Conservation (phyloP, 1,140 invertebrate genomes). For the Caligus rogercresseyi region DNA sequence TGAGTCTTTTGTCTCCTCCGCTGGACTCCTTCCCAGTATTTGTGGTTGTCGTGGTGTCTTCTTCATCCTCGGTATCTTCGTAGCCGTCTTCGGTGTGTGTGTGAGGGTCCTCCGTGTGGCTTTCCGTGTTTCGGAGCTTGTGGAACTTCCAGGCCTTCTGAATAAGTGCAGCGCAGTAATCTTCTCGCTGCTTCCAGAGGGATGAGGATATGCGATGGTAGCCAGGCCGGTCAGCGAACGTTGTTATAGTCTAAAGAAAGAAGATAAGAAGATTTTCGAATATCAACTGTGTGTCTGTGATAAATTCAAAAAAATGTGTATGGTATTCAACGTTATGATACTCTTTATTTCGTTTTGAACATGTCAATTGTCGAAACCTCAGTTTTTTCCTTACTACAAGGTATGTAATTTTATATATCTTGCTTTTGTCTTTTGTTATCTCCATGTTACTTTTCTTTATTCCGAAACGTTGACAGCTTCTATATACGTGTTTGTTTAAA, state of each 20-base stretch:
- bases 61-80: neutral
- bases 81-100: constrained; percentile 1
- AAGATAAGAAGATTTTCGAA: neutral
- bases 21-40: neutral
- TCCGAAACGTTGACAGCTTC: too few species aligned
- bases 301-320: too few species aligned
- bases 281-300: too few species aligned
- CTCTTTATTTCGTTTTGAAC: too few species aligned
- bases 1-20: neutral
- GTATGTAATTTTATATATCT: too few species aligned
- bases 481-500: too few species aligned
- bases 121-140: constrained; percentile 16
- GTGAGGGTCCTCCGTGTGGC: constrained; percentile 14
- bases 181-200: constrained; percentile 76
- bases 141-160: constrained; percentile 58
- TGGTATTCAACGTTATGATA: too few species aligned
- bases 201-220: constrained; percentile 89
- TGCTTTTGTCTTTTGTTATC: too few species aligned
- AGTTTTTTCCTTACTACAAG: too few species aligned
- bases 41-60: neutral
- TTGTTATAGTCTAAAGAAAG: constrained; percentile 8
- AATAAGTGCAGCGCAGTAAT: constrained; percentile 80
- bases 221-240: constrained; percentile 49
- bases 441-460: too few species aligned
- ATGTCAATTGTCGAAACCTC: too few species aligned